Conservation (phyloP, 2,113 vertebrate genomes). For the Chaenocephalus aceratus region DNA sequence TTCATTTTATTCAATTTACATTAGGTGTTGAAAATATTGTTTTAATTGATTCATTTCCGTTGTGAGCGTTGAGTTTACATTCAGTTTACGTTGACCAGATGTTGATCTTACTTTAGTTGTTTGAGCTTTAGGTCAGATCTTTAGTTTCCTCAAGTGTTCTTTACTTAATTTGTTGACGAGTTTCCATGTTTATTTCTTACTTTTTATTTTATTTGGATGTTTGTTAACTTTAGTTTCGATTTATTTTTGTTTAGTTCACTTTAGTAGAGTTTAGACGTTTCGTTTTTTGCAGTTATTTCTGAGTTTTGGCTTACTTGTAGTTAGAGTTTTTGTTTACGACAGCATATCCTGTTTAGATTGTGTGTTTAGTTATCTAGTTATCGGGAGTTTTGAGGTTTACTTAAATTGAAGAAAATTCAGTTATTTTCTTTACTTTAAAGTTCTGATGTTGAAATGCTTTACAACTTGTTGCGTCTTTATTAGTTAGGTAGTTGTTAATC, state of each 20-base stretch:
- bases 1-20: not conserved
- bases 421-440: not conserved
- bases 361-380: too few species aligned
- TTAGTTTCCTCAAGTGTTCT: too few species aligned
- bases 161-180: not conserved
- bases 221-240: not conserved
- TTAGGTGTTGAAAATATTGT: not conserved
- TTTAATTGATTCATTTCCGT: not conserved
- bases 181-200: not conserved
- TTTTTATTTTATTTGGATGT: not conserved
- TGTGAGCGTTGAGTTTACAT: not conserved
- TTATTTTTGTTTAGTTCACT: not conserved
- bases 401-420: too few species aligned
- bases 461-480: not conserved
- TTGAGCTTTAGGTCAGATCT: not conserved
- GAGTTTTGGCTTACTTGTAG: not conserved
- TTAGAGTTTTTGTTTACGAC: not conserved
- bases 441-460: not conserved
- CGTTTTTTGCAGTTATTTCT: not conserved
- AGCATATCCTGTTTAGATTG: too few species aligned
- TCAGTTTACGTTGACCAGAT: too few species aligned
- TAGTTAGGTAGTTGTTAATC: not conserved
- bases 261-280: not conserved
- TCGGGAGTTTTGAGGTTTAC: not conserved
- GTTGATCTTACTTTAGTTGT: not conserved